phyloP scores from a whole-genome alignment of 92 coral and sea anemone species.

The Porites lobata region DNA sequence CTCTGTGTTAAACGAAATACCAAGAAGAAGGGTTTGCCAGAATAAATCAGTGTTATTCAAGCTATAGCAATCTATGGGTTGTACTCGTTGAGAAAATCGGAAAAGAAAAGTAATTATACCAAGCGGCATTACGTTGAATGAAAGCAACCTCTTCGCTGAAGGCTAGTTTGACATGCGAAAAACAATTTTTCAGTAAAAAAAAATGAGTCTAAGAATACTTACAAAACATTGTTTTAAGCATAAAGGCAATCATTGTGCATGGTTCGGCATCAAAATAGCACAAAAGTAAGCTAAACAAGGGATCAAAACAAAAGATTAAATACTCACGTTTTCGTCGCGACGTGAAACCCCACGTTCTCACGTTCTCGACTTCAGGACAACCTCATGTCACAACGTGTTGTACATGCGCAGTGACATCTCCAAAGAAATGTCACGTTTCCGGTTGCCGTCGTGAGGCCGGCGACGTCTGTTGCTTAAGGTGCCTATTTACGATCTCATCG shows the following conservation, averaged over 20 bases:
- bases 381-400: slow-evolving; percentile 44
- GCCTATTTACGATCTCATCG: too few relatives aligned
- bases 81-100: neutral
- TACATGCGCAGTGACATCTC: slow-evolving; percentile 30
- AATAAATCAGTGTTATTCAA: slow-evolving; percentile 3
- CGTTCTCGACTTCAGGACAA: slow-evolving; percentile 27
- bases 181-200: too few relatives aligned
- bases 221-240: neutral
- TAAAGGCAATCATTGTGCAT: neutral
- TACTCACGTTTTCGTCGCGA: slow-evolving; percentile 46
- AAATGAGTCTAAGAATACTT: too few relatives aligned
- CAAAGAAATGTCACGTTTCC: too few relatives aligned
- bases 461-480: too few relatives aligned
- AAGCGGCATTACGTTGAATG: too few relatives aligned
- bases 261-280: slow-evolving; percentile 22
- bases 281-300: slow-evolving; percentile 23
- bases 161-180: too few relatives aligned
- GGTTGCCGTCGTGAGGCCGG: too few relatives aligned
- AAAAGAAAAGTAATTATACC: too few relatives aligned
- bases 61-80: slow-evolving; percentile 40
- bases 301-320: slow-evolving; percentile 37
- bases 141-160: neutral
- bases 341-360: slow-evolving; percentile 37
- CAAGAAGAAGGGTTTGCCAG: neutral
- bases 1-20: too few relatives aligned